Conservation (phyloP, 2,888 invertebrate genomes). For the Unio delphinus region DNA sequence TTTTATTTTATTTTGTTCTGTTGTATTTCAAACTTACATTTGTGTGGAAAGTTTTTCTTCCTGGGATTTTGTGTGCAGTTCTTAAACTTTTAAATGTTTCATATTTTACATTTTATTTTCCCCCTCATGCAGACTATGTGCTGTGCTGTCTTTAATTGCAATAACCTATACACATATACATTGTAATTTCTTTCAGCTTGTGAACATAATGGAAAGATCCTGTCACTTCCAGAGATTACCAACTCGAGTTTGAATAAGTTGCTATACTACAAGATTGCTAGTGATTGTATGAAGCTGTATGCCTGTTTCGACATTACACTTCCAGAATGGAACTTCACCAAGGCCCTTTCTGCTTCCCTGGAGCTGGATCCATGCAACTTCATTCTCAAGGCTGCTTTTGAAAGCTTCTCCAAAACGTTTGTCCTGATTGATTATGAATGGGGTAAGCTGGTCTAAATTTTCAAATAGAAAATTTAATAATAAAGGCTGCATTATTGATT, state of each 20-base stretch:
- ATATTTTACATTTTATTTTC: no score
- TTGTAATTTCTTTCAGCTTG: constrained; percentile 16
- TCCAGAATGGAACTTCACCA: constrained; percentile 5
- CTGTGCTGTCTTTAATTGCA: no score
- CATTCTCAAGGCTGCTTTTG: constrained; percentile 17
- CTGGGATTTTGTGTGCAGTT: no score
- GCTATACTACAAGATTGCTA: constrained; percentile 12
- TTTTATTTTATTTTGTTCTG: no score
- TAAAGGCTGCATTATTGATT: no score
- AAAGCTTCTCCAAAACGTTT: constrained; percentile 10
- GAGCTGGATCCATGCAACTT: constrained; percentile 26
- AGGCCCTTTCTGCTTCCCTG: constrained; percentile 18
- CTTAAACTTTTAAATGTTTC: no score
- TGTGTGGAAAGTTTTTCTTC: no score
- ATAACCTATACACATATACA: neutral
- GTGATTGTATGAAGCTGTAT: constrained; percentile 22
- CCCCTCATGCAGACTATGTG: no score
- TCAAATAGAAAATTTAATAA: no score
- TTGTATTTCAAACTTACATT: no score
- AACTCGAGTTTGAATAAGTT: constrained; percentile 16
- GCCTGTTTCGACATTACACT: constrained; percentile 29
- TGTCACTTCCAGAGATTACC: constrained; percentile 15
- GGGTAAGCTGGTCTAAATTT: constrained; percentile 14
- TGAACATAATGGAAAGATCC: constrained; percentile 9
- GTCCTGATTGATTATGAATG: constrained; percentile 22